Evolutionary conservation across 2,797 vertebrate genomes (phyloP).

Genomic region (Pteropus rufus): DNA sequence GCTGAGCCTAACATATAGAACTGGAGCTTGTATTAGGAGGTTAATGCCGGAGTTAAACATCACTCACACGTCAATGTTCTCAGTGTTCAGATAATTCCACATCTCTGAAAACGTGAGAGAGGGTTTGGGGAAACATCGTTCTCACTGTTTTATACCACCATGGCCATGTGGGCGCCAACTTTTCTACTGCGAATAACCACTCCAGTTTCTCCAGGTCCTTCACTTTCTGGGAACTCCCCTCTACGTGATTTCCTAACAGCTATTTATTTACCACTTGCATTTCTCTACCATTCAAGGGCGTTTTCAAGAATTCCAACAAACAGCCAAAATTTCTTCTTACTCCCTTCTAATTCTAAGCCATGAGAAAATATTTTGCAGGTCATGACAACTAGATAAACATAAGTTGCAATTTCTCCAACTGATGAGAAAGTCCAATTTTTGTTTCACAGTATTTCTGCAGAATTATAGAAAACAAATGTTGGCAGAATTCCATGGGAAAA

Average conservation of each 20-base stretch:
- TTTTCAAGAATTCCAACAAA: conserved; percentile 26
- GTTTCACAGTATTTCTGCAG: conserved; percentile 30
- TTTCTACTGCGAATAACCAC: not conserved
- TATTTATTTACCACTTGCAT: not conserved
- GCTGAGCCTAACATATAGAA: not conserved
- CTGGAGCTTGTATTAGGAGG: not conserved
- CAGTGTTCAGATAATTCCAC: not conserved
- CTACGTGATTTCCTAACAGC: not conserved
- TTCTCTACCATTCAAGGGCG: not conserved
- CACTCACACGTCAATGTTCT: not conserved
- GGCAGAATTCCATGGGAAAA: conserved; percentile 45
- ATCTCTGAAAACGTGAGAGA: not conserved
- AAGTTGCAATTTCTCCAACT: conserved; percentile 17
- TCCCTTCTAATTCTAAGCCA: conserved; percentile 18
- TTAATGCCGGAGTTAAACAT: not conserved
- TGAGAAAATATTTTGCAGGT: conserved; percentile 20
- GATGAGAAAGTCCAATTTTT: conserved; percentile 38
- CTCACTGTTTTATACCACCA: not conserved
- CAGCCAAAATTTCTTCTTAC: not conserved
- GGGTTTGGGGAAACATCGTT: not conserved
- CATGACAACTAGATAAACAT: conserved; percentile 25
- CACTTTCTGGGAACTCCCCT: not conserved
- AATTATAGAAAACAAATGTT: conserved; percentile 58
- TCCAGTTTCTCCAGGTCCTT: not conserved
- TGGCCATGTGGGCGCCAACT: not conserved